Base-by-base conservation (phyloP, 2,797 vertebrate genomes). In the Alouatta caraya region DNA sequence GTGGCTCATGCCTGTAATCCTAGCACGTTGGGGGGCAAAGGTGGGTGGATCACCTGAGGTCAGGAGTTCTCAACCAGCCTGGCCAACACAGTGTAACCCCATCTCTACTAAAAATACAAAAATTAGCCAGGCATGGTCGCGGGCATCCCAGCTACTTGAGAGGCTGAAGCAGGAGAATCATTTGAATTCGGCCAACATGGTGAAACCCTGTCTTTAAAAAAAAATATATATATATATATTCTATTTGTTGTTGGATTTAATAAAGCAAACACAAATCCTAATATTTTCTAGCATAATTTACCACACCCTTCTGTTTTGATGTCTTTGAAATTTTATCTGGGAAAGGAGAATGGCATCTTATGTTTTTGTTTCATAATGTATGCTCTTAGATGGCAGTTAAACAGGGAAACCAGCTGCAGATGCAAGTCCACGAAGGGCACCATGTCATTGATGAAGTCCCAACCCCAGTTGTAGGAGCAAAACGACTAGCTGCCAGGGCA, bases 331-430 rank as follows among this genome's bases (percentile, higher is more conserved):
- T 93, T 90, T 26, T n/a, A 55, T 55, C 85, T 82, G 59, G 81
- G 50, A 96, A 87, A 92, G 19, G 22, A 90, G 30, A 88, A 44
- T 79, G 57, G 78, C 26, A 50, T 11, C 2, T 0, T 55, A 26
- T 42, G 15, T 92, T 79, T 96, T 94, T 96, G 57, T 84, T 88
- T 95, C 11, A 24, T 81, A 80, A 96, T 9, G 0, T 92, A 0
- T 96, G 93, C 9, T 82, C 67, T 92, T 98, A 99, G 99, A 99
- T 99, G 98, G 99, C 99, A 28, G 98, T 99, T 95, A 99, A 99
- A 97, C 99, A 99, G 98, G 99, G 99, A 93, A 99, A 99, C 98
- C 99, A 99, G 85, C 98, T 99, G 64, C 99, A 99, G 98, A 99
- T 99, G 99, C 99, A 99, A 80, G 99, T 99, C 80, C 99, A 99